These are phyloP conservation scores for Dreissena polymorpha DNA, from an alignment of 1,140 invertebrate species.

Conservation along the genomic window DNA sequence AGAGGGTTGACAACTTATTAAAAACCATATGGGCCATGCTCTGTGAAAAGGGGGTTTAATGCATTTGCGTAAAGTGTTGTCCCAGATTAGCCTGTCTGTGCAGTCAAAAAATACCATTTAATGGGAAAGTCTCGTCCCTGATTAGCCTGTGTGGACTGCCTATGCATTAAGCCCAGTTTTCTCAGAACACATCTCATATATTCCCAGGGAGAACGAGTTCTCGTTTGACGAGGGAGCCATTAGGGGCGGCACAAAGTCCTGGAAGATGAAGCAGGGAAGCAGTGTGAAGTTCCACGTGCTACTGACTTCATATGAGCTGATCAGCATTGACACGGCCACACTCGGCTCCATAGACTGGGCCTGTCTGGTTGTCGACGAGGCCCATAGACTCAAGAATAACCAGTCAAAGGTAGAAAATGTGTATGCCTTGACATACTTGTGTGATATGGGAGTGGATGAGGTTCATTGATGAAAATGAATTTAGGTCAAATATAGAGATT, in stretches of 20 bases:
- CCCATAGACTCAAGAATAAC: slow-evolving; percentile 99
- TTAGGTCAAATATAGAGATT: too few relatives aligned
- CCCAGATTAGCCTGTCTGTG: too few relatives aligned
- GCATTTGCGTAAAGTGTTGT: too few relatives aligned
- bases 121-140: too few relatives aligned
- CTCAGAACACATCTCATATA: not conserved
- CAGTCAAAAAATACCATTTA: too few relatives aligned
- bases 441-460: too few relatives aligned
- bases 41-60: too few relatives aligned
- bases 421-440: too few relatives aligned
- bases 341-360: slow-evolving; percentile 99
- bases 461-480: too few relatives aligned
- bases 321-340: slow-evolving; percentile 98
- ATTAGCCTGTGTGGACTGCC: too few relatives aligned
- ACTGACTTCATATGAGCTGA: slow-evolving; percentile 98
- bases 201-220: slow-evolving; percentile 94
- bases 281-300: slow-evolving; percentile 99
- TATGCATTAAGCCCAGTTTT: too few relatives aligned
- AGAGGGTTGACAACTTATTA: not conserved
- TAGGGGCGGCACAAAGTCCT: slow-evolving; percentile 89
- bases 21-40: too few relatives aligned
- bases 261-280: slow-evolving; percentile 86
- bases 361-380: slow-evolving; percentile 99
- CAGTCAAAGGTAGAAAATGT: slow-evolving; percentile 90
- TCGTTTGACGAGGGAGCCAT: slow-evolving; percentile 97